Evolutionary conservation across 2,797 vertebrate species (phyloP), one percentile per base, ranked within the genome.

Genomic region (Merluccius polli): DNA sequence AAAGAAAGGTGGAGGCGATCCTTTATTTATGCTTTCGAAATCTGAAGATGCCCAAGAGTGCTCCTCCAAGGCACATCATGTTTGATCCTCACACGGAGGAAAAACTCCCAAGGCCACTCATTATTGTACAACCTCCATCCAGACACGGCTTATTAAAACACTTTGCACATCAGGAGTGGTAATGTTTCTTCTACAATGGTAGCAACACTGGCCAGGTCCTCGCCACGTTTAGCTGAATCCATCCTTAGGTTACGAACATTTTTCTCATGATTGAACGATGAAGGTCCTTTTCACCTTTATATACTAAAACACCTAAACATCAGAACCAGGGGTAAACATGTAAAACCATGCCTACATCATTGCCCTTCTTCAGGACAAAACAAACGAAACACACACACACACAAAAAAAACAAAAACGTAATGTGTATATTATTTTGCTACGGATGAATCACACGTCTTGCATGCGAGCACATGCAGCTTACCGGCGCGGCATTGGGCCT

Each of bases 401-500:
- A 35, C 33, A 35, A 8, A 35, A n/a, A n/a, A n/a, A n/a, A n/a
- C n/a, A n/a, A n/a, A n/a, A n/a, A n/a, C n/a, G n/a, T n/a, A n/a
- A 41, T 41, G 16, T 41, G 18, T 48, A 21, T 21, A 52, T 52
- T 18, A 52, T 52, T 52, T 52, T 5, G 44, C 15, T 18, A 52
- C 18, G 21, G 44, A 15, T 52, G 4, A 68, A 71, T 72, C 8
- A 36, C 41, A 69, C 44, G 5, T 70, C 73, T n/a, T 69, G 74
- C 63, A 38, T 31, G 67, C 76, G 33, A 68, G 75, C 74, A 71
- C 84, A 77, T 83, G 77, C 85, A 80, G 87, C 93, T 98, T 97
- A 99, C 98, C 97, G 90, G 90, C 6, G 93, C 86, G 78, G 94
- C 86, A 90, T 92, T 95, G 83, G 95, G 96, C 86, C 95, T 95